A percentile compares a stretch with the other conserved stretches of the same genome.
These are phyloP conservation scores for Halisarca cf. caerulea DNA, from an alignment of 37 sponge, comb jelly and placozoan genomes.

Conservation along the genomic window DNA sequence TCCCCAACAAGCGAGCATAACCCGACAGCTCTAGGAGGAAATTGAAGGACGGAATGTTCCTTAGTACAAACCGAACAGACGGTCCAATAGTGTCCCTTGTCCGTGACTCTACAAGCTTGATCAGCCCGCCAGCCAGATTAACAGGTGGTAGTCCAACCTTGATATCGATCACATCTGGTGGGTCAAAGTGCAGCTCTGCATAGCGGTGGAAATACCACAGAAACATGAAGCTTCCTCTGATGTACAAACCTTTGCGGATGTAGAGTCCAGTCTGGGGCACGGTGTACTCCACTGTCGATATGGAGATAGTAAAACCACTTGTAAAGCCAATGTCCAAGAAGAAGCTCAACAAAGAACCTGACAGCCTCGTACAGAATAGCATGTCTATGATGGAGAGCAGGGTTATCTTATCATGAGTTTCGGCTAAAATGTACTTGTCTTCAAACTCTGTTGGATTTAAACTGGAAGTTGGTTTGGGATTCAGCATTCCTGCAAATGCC, in stretches of 20 bases:
- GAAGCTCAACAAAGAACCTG: not conserved
- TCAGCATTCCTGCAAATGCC: constrained; percentile 21
- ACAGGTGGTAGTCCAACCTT: constrained; percentile 10
- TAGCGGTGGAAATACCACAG: not conserved
- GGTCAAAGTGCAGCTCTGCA: constrained; percentile 1
- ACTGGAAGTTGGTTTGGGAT: too few species aligned
- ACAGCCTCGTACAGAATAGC: not conserved
- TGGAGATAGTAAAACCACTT: not conserved
- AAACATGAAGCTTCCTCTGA: constrained; percentile 42
- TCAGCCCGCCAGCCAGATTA: constrained; percentile 3
- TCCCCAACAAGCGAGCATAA: constrained; percentile 17
- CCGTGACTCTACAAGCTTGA: constrained; percentile 30
- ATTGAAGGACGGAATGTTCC: not conserved
- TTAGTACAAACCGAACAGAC: constrained; percentile 2
- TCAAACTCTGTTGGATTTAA: not conserved
- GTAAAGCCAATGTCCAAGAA: constrained; percentile 9
- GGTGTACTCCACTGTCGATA: constrained; percentile 25
- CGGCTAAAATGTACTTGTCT: constrained; percentile 31
- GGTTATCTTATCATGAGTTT: not conserved
- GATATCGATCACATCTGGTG: constrained; percentile 2
- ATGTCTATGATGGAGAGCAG: constrained; percentile 3
- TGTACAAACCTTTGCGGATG: constrained; percentile 23
- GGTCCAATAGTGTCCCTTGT: constrained; percentile 15
- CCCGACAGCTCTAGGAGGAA: constrained; percentile 10
- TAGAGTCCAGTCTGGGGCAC: not conserved